These are phyloP conservation scores for Aurelia coerulea DNA, from an alignment of 30 jellyfish, hydroid and myxozoan genomes.

Conservation along the genomic window DNA sequence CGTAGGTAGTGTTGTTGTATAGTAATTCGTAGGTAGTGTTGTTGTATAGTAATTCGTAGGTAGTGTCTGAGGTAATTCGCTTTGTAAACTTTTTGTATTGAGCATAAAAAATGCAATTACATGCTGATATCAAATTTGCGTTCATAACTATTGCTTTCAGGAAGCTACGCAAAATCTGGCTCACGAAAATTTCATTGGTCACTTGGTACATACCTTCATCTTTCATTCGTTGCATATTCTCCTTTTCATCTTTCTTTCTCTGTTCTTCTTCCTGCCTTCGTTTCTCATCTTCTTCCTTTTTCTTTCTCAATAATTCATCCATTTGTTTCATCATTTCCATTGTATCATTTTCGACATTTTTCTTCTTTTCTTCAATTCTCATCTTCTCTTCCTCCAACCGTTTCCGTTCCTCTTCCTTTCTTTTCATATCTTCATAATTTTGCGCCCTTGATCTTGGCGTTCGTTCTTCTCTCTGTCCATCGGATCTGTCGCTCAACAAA, in stretches of 20 bases:
- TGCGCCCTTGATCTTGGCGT: constrained; percentile 13
- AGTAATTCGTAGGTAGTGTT: no score
- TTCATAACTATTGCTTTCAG: no score
- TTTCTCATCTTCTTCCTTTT: constrained; percentile 63
- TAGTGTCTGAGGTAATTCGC: no score
- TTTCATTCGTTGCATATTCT: constrained; percentile 47
- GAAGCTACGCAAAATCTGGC: no score
- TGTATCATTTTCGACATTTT: constrained; percentile 48
- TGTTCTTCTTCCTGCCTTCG: constrained; percentile 69
- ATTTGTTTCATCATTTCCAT: constrained; percentile 70
- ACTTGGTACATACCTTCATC: constrained; percentile 30
- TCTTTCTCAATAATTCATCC: constrained; percentile 73
- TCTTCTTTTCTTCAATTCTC: constrained; percentile 66
- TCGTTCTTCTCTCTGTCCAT: not conserved
- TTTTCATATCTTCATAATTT: constrained; percentile 19
- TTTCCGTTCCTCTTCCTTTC: constrained; percentile 35
- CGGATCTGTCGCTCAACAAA: no score
- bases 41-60: no score
- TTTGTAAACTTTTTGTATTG: no score
- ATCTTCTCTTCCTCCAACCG: constrained; percentile 46
- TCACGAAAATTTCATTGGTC: no score
- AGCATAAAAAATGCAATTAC: no score
- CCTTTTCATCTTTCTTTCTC: constrained; percentile 53
- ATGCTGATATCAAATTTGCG: no score
- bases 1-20: no score